Base-by-base conservation (phyloP, 2,797 vertebrate genomes). In the Sparus aurata region DNA sequence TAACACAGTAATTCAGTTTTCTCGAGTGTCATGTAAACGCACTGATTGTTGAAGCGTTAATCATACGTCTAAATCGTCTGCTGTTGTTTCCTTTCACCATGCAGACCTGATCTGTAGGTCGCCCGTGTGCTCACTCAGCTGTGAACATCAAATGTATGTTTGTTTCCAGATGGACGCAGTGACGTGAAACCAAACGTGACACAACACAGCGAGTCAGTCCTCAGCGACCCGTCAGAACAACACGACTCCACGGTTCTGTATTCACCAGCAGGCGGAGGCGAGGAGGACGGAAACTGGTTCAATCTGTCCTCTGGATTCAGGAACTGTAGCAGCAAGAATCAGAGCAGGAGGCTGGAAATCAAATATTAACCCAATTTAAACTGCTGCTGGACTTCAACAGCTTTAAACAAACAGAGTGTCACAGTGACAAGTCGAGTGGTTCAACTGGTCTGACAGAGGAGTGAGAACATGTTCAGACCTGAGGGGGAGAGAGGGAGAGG, bases 391-490 rank as follows among this genome's bases (percentile, higher is more conserved):
- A 49, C 57, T 63, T 50, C 10, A 22, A 46, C 25, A 18, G 25
- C 23, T 7, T 10, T 38, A 43, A 18, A 9, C 41, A 22, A 6
- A 3, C 45, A n/a, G 38, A 7, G 11, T 0, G 12, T 15, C 11
- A 3, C 30, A 53, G 49, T 2, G 6, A 18, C 16, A 62, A 16
- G 25, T 1, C 0, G 52, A 82, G 62, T 3, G 54, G 84, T 80
- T 62, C 0, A 16, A 83, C 84, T 49, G 80, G 80, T 80, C 52
- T 57, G 70, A 22, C 1, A 20, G 27, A 12, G 22, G 45, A 12
- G 30, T 1, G 41, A 0, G 18, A 49, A 38, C 73, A 5, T 47
- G 84, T 80, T 64, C 66, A 73, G 76, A 63, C 82, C 59, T 73
- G 66, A 63, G 47, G 34, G 18, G 41, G 17, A n/a, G 4, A 17